Conservation (phyloP, 2,888 invertebrate genomes). For the Rhingia campestris region DNA sequence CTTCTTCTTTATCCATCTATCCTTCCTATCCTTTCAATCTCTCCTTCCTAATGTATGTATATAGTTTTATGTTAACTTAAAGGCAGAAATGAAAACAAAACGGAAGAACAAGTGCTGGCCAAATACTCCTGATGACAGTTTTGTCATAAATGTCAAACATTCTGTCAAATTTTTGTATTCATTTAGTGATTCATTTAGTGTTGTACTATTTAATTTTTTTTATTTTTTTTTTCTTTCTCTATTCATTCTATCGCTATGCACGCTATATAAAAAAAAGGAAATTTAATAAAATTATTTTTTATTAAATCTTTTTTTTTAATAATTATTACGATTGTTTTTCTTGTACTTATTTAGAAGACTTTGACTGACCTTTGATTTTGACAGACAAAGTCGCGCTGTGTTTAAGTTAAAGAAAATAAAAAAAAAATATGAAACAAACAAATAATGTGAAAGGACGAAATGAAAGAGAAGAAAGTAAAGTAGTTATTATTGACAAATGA, state of each 20-base stretch:
- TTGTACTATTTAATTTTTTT: conserved; percentile 24
- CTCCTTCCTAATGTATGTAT: conserved; percentile 44
- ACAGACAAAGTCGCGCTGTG: conserved; percentile 81
- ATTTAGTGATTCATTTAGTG: conserved; percentile 32
- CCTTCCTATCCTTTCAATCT: conserved; percentile 6
- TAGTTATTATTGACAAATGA: conserved; percentile 49
- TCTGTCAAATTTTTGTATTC: conserved; percentile 24
- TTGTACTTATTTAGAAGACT: conserved; percentile 65
- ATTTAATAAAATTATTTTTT: conserved; percentile 58
- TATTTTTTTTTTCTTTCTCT: conserved; percentile 4
- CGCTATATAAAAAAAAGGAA: conserved; percentile 33
- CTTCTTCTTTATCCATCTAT: neutral
- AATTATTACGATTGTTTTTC: conserved; percentile 46
- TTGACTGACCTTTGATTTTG: conserved; percentile 70
- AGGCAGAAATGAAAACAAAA: conserved; percentile 30
- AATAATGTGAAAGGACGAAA: conserved; percentile 69
- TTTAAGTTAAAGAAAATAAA: conserved; percentile 80
- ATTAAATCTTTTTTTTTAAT: conserved; percentile 40
- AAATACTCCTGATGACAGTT: conserved; percentile 43
- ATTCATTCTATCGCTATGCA: conserved; percentile 8
- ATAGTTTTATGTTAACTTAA: conserved; percentile 59
- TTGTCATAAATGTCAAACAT: conserved; percentile 8
- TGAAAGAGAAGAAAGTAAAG: conserved; percentile 47
- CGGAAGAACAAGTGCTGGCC: conserved; percentile 30
- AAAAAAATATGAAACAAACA: conserved; percentile 73